These are phyloP conservation scores for Enteromius afrohamiltoni DNA, from an alignment of 2,797 vertebrate genomes.

Conservation along the genomic window DNA sequence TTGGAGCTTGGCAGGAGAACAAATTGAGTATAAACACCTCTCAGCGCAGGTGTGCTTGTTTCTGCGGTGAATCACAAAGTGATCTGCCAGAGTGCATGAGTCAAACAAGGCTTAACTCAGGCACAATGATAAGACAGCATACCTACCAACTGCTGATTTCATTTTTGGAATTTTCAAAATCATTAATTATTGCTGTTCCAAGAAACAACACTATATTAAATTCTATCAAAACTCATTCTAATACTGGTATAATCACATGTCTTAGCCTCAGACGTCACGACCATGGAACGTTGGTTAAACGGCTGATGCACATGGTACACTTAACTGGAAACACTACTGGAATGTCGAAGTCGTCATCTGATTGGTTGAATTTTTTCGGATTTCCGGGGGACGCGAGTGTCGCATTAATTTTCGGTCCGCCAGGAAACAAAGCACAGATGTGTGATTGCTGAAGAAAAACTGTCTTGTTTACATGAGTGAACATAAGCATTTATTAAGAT, in stretches of 20 bases:
- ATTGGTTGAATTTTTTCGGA: no score
- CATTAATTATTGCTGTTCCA: neutral
- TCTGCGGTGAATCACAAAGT: neutral
- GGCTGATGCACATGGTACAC: no score
- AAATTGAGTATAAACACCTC: conserved; percentile 8
- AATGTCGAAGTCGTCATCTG: no score
- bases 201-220: neutral
- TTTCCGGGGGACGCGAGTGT: no score
- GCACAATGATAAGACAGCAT: neutral
- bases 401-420: no score
- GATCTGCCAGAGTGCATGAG: neutral
- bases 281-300: no score
- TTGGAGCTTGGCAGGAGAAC: neutral
- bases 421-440: no score
- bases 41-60: neutral
- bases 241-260: neutral
- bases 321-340: no score
- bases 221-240: neutral
- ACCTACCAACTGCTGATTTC: neutral
- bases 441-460: no score
- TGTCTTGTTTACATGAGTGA: no score
- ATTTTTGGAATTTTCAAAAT: neutral
- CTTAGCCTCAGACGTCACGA: no score
- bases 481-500: no score
- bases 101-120: neutral